Conservation (phyloP, 2,797 vertebrate genomes). For the Cetoscarus ocellatus region DNA sequence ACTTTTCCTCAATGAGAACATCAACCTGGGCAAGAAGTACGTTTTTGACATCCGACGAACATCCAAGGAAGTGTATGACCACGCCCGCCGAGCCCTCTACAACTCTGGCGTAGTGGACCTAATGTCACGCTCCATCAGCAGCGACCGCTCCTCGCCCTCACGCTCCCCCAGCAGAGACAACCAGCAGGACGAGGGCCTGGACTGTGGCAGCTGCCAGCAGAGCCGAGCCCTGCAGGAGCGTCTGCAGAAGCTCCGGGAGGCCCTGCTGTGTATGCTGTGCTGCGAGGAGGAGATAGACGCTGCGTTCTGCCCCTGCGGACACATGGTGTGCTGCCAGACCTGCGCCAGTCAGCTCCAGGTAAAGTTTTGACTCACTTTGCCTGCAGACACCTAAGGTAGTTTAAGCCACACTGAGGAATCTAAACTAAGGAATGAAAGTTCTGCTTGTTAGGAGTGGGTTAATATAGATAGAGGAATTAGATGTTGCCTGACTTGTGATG, state of each 20-base stretch:
- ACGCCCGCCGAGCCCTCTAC: conserved; percentile 93
- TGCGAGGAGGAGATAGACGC: conserved; percentile 97
- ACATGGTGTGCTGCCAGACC: conserved; percentile 96
- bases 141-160: conserved; percentile 78
- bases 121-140: conserved; percentile 83
- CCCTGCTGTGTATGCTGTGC: conserved; percentile 96
- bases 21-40: conserved; percentile 98
- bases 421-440: no score
- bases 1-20: conserved; percentile 97
- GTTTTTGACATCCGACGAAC: conserved; percentile 98
- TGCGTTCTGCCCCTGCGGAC: conserved; percentile 97
- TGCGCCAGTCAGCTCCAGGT: conserved; percentile 96
- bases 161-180: conserved; percentile 80
- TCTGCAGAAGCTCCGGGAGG: conserved; percentile 92
- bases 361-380: conserved; percentile 32
- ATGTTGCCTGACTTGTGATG: no score
- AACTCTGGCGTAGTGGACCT: conserved; percentile 94
- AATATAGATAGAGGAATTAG: no score
- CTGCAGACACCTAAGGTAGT: not conserved
- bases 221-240: conserved; percentile 92
- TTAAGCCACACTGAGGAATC: not conserved
- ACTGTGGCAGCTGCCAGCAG: conserved; percentile 93
- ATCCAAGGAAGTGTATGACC: conserved; percentile 98
- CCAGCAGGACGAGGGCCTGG: conserved; percentile 63
- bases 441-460: no score